A percentile compares a stretch with the other conserved stretches of the same genome.
These are phyloP conservation scores for Pogonocichla stellata DNA, from an alignment of 2,113 vertebrate genomes.

Conservation along the genomic window DNA sequence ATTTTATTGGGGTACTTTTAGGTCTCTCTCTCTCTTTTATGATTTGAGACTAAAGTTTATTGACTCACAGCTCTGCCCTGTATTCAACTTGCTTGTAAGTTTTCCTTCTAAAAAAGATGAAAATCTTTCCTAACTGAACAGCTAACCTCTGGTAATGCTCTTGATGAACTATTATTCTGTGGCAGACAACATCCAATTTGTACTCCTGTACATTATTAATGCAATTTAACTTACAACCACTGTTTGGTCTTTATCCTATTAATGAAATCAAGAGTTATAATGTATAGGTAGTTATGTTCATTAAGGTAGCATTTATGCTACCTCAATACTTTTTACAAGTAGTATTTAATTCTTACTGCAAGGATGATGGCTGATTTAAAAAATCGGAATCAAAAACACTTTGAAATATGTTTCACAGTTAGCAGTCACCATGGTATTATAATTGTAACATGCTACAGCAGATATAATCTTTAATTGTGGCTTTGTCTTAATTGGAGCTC, in stretches of 20 bases:
- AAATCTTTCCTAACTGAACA: not conserved
- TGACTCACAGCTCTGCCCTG: not conserved
- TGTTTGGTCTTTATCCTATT: not conserved
- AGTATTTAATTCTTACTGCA: not conserved
- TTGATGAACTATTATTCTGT: not conserved
- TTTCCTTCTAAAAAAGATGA: not conserved
- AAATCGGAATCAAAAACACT: not conserved
- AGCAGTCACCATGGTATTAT: not conserved
- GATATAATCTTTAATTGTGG: not conserved
- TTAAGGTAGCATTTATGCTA: not conserved
- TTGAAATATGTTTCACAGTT: not conserved
- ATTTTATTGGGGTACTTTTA: not conserved
- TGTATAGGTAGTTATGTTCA: not conserved
- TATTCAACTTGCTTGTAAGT: not conserved
- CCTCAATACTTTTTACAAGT: not conserved
- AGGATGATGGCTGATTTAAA: not conserved
- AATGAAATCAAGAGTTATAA: not conserved
- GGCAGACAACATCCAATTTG: not conserved
- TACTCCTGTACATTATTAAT: not conserved
- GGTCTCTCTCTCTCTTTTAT: not conserved
- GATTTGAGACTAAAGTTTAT: not conserved
- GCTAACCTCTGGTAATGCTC: not conserved
- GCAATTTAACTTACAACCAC: not conserved
- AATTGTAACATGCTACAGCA: not conserved
- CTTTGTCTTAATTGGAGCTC: not conserved